phyloP scores from a whole-genome alignment of 2,797 vertebrate genomes.

The Melanotaenia trifasciata region DNA sequence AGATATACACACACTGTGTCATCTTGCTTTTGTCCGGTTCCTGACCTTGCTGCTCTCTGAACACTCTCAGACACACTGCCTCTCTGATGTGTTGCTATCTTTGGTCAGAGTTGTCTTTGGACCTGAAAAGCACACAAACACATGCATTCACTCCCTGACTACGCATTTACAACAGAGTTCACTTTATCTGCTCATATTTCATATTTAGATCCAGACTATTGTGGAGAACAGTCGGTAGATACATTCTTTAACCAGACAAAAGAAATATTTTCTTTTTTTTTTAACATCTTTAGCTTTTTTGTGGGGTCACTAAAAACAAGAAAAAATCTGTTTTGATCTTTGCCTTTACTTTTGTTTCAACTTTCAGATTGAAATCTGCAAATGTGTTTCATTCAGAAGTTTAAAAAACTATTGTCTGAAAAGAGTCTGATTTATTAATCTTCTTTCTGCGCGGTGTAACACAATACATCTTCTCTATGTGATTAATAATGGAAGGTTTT shows the following conservation, averaged over 20 bases:
- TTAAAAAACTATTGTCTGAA: neutral
- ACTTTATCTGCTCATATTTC: constrained; percentile 18
- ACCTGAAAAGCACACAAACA: no score
- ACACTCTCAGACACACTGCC: neutral
- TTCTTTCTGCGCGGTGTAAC: neutral
- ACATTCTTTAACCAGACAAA: neutral
- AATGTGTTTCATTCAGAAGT: neutral
- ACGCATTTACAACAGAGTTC: neutral
- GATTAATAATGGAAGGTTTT: neutral
- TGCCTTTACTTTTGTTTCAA: neutral
- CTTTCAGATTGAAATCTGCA: neutral
- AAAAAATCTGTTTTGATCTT: neutral
- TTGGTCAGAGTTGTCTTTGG: neutral
- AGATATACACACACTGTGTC: neutral
- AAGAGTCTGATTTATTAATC: neutral
- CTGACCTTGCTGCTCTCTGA: constrained; percentile 27
- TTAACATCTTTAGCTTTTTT: neutral
- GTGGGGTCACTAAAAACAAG: neutral
- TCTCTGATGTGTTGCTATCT: neutral
- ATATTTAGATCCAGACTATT: constrained; percentile 19
- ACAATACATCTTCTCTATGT: neutral
- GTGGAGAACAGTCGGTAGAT: neutral
- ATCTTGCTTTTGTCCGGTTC: constrained; percentile 17
- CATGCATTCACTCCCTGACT: neutral
- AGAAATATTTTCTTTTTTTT: neutral